These are phyloP conservation scores for Nomada fabriciana DNA, from an alignment of 2,888 invertebrate genomes.

Conservation along the genomic window DNA sequence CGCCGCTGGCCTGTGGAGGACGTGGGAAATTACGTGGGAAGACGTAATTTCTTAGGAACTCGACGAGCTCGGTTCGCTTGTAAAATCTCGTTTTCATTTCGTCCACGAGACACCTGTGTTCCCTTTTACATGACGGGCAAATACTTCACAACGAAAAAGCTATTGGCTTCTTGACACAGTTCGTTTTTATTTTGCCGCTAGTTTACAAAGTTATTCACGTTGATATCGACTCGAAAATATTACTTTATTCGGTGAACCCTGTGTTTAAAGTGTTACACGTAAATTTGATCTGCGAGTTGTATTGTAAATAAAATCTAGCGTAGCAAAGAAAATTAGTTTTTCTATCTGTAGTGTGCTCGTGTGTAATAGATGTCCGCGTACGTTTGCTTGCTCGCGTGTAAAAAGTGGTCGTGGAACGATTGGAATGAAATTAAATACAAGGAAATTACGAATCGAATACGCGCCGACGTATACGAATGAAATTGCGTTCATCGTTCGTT, in stretches of 20 bases:
- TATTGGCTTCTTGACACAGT: background rate
- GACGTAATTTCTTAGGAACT: too few species aligned
- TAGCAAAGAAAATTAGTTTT: too few species aligned
- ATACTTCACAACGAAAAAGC: background rate
- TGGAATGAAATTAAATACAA: constrained; percentile 58
- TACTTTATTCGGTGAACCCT: too few species aligned
- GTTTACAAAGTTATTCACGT: constrained; percentile 33
- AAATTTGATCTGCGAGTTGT: constrained; percentile 14
- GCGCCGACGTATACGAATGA: background rate
- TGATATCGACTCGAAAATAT: constrained; percentile 4
- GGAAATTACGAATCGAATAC: constrained; percentile 19
- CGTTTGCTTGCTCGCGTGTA: too few species aligned
- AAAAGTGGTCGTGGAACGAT: background rate
- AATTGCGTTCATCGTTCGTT: constrained; percentile 18
- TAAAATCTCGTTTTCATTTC: background rate
- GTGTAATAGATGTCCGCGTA: too few species aligned
- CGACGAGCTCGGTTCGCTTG: too few species aligned
- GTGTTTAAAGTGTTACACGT: too few species aligned
- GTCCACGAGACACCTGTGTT: constrained; percentile 42
- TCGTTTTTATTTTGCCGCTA: background rate
- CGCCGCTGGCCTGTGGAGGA: constrained; percentile 53
- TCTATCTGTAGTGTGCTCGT: too few species aligned
- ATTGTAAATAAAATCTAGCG: background rate
- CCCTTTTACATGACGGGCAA: constrained; percentile 11
- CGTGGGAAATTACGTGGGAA: constrained; percentile 28